Conservation (phyloP, 2,113 vertebrate species). For the Isichthys henryi region DNA sequence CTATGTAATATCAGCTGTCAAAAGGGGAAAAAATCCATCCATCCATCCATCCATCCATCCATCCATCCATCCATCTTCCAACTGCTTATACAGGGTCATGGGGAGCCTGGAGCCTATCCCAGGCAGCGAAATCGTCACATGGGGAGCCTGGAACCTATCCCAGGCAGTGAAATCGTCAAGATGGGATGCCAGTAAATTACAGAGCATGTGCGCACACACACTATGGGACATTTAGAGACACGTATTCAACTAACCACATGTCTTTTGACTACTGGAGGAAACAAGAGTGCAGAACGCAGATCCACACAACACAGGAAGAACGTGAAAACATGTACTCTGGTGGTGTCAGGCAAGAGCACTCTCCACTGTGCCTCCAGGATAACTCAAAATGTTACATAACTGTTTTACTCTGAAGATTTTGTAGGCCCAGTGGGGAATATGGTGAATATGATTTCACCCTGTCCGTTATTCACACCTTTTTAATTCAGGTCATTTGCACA, state of each 20-base stretch:
- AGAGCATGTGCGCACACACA: not conserved
- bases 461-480: not conserved
- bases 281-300: not conserved
- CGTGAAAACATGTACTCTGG: not conserved
- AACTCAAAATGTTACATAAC: not conserved
- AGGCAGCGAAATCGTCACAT: not conserved
- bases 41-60: not conserved
- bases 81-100: not conserved
- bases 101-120: not conserved
- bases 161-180: not conserved
- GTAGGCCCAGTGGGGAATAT: not conserved
- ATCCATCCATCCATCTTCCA: not conserved
- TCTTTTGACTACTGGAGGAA: not conserved
- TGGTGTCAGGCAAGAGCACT: not conserved
- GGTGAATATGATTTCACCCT: not conserved
- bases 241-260: not conserved
- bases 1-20: not conserved
- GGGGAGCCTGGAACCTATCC: not conserved
- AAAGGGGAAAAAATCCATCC: not conserved
- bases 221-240: not conserved
- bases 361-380: not conserved
- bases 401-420: not conserved
- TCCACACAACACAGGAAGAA: not conserved
- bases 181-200: not conserved
- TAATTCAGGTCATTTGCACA: not conserved